A percentile compares a stretch with the other conserved stretches of the same genome.
phyloP scores from a whole-genome alignment of 2,113 vertebrate species.

The Sprattus sprattus region DNA sequence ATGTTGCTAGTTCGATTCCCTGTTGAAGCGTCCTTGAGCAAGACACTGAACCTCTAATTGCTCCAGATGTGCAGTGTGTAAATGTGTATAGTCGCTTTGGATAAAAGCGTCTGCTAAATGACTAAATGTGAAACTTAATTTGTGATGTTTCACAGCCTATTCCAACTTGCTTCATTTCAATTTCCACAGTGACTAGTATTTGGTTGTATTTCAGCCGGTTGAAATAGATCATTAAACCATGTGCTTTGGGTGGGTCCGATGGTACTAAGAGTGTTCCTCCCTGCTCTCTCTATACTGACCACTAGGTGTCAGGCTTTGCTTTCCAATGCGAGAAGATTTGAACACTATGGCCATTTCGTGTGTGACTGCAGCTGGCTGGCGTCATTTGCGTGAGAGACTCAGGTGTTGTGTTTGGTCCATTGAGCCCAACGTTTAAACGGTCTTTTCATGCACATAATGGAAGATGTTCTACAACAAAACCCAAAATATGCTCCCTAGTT shows the following conservation, averaged over 20 bases:
- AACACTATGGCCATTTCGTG: not conserved
- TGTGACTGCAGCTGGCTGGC: not conserved
- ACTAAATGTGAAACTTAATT: too few species aligned
- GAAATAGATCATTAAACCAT: not conserved
- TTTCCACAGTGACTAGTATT: too few species aligned
- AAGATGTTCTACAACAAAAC: not conserved
- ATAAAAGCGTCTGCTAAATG: too few species aligned
- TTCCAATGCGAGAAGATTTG: not conserved
- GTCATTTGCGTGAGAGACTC: not conserved
- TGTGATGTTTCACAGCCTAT: too few species aligned
- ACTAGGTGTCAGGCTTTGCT: not conserved
- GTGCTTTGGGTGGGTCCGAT: too few species aligned
- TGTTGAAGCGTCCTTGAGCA: too few species aligned
- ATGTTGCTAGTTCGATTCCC: too few species aligned
- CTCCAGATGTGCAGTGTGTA: too few species aligned
- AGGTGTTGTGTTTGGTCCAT: not conserved
- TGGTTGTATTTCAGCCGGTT: too few species aligned
- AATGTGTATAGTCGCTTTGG: too few species aligned
- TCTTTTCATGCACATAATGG: not conserved
- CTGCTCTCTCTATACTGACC: not conserved
- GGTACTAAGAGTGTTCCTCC: not conserved
- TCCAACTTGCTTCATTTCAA: too few species aligned
- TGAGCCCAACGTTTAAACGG: not conserved
- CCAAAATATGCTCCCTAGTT: not conserved
- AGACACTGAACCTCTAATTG: too few species aligned